Conservation (phyloP, 2,797 vertebrate genomes). For the Enteromius trimaculatus region DNA sequence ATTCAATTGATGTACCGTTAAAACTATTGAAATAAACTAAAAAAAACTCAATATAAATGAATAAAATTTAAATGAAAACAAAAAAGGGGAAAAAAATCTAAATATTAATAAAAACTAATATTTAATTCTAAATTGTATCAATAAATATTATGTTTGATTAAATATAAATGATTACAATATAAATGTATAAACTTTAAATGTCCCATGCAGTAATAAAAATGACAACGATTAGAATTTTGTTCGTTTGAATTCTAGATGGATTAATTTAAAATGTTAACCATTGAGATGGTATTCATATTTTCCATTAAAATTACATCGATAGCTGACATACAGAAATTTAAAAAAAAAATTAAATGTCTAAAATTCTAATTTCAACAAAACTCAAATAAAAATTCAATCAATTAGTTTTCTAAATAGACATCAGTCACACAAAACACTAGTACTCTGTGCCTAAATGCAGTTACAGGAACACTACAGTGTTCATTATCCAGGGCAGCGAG, state of each 20-base stretch:
- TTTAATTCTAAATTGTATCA: too few relatives aligned
- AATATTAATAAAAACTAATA: too few relatives aligned
- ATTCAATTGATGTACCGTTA: background rate
- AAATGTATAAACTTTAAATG: too few relatives aligned
- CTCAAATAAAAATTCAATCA: background rate
- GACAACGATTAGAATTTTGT: background rate
- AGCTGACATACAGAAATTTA: background rate
- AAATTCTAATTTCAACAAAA: background rate
- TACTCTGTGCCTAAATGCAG: too few relatives aligned
- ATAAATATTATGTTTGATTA: too few relatives aligned
- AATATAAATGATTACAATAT: too few relatives aligned
- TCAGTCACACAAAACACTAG: background rate
- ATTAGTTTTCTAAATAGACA: background rate
- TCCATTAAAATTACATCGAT: background rate
- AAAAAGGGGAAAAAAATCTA: too few relatives aligned
- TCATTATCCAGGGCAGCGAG: background rate
- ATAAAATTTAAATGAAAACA: too few relatives aligned
- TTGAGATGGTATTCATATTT: background rate
- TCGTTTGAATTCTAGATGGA: background rate
- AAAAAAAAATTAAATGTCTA: background rate
- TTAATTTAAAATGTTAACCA: background rate
- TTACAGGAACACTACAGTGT: background rate
- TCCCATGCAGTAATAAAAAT: background rate
- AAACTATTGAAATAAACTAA: too few relatives aligned
- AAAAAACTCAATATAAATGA: too few relatives aligned